Percentiles rank a stretch among this genome's conserved stretches.
Conservation (phyloP, 1,140 invertebrate species). For the Leptopilina boulardi region DNA sequence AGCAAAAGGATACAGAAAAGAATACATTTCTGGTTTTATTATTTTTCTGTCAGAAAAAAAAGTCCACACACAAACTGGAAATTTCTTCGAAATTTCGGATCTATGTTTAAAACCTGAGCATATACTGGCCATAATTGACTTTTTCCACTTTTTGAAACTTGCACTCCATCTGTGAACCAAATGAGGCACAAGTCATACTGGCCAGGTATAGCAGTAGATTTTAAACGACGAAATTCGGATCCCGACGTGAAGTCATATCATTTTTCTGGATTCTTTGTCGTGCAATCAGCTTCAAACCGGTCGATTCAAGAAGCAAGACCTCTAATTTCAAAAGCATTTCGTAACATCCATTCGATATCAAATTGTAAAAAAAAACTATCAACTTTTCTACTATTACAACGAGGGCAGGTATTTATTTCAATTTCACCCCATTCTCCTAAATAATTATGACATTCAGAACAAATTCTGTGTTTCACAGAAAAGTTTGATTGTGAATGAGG, state of each 20-base stretch:
- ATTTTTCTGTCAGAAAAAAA: neutral
- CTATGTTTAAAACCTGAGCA: conserved; percentile 36
- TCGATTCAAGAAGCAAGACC: too few relatives aligned
- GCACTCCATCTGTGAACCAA: neutral
- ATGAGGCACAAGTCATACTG: neutral
- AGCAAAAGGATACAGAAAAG: conserved; percentile 36
- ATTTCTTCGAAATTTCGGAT: conserved; percentile 23
- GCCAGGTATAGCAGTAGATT: neutral
- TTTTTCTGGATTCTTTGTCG: neutral
- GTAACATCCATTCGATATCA: too few relatives aligned
- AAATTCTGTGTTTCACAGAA: too few relatives aligned
- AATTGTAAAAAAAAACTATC: too few relatives aligned
- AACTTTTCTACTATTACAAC: too few relatives aligned
- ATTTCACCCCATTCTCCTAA: too few relatives aligned
- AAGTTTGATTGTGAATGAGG: neutral
- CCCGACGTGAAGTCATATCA: neutral
- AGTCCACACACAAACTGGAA: conserved; percentile 31
- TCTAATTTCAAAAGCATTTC: too few relatives aligned
- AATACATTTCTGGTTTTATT: neutral
- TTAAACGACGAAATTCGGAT: neutral
- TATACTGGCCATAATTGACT: neutral
- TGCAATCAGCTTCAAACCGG: too few relatives aligned
- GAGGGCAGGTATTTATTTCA: too few relatives aligned
- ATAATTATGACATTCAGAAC: too few relatives aligned
- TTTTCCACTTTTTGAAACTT: neutral